Base-by-base conservation (phyloP, 2,113 vertebrate genomes). In the Rhinoptilus africanus region DNA sequence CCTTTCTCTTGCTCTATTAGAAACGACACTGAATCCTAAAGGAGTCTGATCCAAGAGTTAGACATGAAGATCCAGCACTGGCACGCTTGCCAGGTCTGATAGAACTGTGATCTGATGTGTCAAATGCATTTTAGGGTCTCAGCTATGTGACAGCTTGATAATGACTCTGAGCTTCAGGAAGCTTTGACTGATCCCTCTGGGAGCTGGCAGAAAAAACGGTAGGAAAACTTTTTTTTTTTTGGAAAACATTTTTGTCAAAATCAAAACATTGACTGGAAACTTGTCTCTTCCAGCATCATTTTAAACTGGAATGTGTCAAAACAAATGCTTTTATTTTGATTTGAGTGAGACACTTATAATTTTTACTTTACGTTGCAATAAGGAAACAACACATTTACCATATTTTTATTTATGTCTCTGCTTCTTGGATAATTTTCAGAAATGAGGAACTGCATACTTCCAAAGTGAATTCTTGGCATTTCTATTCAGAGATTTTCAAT, bases 211-310 rank as follows among this genome's bases (percentile, higher is more conserved):
- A 84, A 84, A 87, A 93, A 91, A 85, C 12, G 68, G 91, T 28
- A 71, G 75, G 54, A 77, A 92, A 78, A 86, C 26, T 64, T 74
- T 57, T n/a, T 67, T n/a, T 14, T 20, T 43, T 45, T 85, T 6
- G 8, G 4, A 41, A 82, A 92, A 81, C 81, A 79, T 53, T 95
- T 95, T 93, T 74, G 45, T 94, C 88, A 80, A 90, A 97, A 95
- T 79, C 93, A 94, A 96, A 96, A 95, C 88, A 96, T 88, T 95
- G 96, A 88, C 51, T 73, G 72, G 90, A 94, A 97, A 94, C 93
- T 79, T 48, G 45, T 94, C 75, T 94, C 77, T 82, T 85, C 50
- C 77, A 92, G 86, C 95, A 85, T 72, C 45, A 22, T 90, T 91
- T 92, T 28, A 67, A 89, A 85, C 91, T 64, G 91, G 77, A 89